Evolutionary conservation across 2,797 vertebrate species (phyloP).

Genomic region (Agapornis canus): DNA sequence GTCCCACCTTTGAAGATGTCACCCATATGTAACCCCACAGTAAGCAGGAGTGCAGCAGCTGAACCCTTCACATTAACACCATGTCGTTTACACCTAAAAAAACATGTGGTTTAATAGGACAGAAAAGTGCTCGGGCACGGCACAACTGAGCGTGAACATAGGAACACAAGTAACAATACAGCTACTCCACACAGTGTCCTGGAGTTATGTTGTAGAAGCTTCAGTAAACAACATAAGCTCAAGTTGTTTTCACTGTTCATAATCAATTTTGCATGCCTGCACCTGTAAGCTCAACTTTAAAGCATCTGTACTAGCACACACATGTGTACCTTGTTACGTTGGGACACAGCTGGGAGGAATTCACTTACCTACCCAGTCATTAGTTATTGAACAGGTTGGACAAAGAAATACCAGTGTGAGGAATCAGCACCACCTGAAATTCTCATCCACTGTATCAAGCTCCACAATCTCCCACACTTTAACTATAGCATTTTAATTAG

Average conservation of each 20-base stretch:
- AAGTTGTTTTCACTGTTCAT: not conserved
- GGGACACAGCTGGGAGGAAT: not conserved
- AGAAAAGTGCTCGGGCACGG: not conserved
- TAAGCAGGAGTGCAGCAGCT: not conserved
- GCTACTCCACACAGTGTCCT: not conserved
- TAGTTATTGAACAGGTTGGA: not conserved
- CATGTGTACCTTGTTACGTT: accelerated
- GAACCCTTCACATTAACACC: not conserved
- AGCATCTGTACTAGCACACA: not conserved
- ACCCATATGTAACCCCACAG: not conserved
- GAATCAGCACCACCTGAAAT: not conserved
- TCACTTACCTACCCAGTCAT: not conserved
- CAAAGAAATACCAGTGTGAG: not conserved
- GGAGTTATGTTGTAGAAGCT: not conserved
- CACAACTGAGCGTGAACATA: accelerated
- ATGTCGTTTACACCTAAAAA: not conserved
- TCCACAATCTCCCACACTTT: not conserved
- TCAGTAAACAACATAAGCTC: not conserved
- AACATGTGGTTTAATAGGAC: not conserved
- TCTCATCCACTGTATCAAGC: not conserved
- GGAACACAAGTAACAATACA: not conserved
- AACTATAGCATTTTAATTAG: not conserved
- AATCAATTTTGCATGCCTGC: not conserved
- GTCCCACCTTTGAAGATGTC: not conserved
- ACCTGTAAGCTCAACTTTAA: not conserved